Conservation (phyloP, 2,113 vertebrate species). For the Misgurnus mizolepis region DNA sequence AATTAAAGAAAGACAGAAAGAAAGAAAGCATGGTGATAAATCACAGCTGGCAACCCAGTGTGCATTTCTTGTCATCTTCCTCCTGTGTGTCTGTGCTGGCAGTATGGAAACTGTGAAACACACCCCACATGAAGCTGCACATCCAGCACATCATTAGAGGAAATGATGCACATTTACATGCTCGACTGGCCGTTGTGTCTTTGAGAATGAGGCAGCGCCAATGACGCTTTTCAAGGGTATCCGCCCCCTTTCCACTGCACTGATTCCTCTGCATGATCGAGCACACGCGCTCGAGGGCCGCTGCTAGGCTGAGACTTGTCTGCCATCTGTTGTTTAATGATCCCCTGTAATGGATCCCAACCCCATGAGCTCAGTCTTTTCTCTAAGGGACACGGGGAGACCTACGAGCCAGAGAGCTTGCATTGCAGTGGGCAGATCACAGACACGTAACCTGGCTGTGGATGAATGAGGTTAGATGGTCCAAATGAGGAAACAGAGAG, state of each 20-base stretch:
- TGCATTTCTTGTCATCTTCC: constrained; percentile 23
- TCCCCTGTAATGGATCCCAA: constrained; percentile 39
- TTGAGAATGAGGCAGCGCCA: constrained; percentile 54
- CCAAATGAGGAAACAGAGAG: constrained; percentile 22
- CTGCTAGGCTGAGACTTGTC: constrained; percentile 41
- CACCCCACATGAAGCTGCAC: constrained; percentile 30
- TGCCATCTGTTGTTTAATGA: constrained; percentile 61
- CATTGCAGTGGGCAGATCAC: constrained; percentile 17
- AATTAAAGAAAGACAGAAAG: too few species aligned
- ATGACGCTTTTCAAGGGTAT: constrained; percentile 15
- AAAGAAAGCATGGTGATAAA: constrained; percentile 12
- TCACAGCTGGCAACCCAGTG: constrained; percentile 41
- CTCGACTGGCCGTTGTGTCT: constrained; percentile 53
- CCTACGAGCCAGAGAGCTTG: not conserved
- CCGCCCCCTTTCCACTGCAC: constrained; percentile 31
- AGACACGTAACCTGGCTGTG: constrained; percentile 22
- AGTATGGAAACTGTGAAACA: constrained; percentile 17
- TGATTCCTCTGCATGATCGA: constrained; percentile 38
- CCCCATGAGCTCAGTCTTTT: constrained; percentile 16
- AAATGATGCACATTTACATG: constrained; percentile 58
- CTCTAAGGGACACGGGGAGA: not conserved
- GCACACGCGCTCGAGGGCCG: constrained; percentile 1
- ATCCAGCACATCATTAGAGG: constrained; percentile 57
- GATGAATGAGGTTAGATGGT: constrained; percentile 40
- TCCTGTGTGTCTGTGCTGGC: constrained; percentile 26